Conservation (phyloP, 2,113 vertebrate species). For the Potamarius usumacintae region DNA sequence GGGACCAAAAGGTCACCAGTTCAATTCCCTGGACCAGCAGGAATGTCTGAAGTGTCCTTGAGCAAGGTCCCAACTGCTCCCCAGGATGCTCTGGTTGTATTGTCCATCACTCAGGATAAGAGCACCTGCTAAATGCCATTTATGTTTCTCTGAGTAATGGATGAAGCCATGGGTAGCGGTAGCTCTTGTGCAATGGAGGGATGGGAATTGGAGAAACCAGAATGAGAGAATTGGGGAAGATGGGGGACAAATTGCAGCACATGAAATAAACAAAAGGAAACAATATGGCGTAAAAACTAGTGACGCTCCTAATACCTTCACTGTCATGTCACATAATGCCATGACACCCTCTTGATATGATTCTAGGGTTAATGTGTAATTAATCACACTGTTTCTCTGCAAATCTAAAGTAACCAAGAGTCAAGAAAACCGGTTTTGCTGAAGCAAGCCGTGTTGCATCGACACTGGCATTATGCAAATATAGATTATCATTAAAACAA, state of each 20-base stretch:
- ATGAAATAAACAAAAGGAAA: not conserved
- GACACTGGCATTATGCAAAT: not conserved
- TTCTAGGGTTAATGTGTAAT: not conserved
- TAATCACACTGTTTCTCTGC: not conserved
- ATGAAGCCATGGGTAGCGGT: no score
- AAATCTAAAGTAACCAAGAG: not conserved
- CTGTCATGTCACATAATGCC: not conserved
- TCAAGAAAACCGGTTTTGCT: not conserved
- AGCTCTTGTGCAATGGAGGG: no score
- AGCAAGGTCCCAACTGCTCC: no score
- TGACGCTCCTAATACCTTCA: not conserved
- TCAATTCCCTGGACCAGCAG: no score
- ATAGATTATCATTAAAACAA: conserved; percentile 15
- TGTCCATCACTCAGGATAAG: no score
- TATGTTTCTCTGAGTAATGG: no score
- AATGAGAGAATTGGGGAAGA: no score
- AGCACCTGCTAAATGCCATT: no score
- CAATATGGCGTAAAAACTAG: not conserved
- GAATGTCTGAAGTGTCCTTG: no score
- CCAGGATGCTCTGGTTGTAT: no score
- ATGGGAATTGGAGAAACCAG: no score
- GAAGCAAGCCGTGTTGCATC: not conserved
- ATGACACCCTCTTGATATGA: not conserved
- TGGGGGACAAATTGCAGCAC: not conserved
- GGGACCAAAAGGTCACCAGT: no score